phyloP scores from a whole-genome alignment of 2,797 vertebrate species.

The Catostomus latipinnis region DNA sequence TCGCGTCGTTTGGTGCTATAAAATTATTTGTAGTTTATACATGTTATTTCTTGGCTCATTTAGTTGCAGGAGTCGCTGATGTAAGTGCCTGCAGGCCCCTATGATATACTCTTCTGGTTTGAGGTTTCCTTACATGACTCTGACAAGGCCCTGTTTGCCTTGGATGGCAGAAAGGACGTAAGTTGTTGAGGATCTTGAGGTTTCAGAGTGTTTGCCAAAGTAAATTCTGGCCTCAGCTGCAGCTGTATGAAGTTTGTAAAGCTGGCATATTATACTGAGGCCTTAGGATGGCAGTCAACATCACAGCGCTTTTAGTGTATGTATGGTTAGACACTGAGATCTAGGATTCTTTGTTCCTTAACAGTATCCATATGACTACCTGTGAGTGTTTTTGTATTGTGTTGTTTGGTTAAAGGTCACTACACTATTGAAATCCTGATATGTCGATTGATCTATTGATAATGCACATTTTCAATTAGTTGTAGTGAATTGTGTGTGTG shows the following conservation, averaged over 20 bases:
- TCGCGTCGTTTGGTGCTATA: neutral
- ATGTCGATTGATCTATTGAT: too few species aligned
- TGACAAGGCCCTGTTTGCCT: conserved; percentile 50
- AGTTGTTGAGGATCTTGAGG: conserved; percentile 62
- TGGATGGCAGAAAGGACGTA: conserved; percentile 58
- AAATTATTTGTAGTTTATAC: conserved; percentile 4
- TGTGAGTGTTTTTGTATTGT: conserved; percentile 18
- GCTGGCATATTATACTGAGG: conserved; percentile 41
- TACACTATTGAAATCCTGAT: neutral
- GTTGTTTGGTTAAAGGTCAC: conserved; percentile 9
- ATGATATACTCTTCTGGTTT: conserved; percentile 42
- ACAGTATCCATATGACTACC: conserved; percentile 4
- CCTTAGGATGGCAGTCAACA: conserved; percentile 34
- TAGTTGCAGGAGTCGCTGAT: conserved; percentile 27
- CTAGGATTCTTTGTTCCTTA: neutral
- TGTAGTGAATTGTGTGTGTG: too few species aligned
- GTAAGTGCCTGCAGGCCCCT: conserved; percentile 28
- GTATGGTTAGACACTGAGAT: conserved; percentile 11
- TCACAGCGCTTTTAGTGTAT: conserved; percentile 20
- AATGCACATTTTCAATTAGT: too few species aligned
- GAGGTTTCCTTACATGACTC: conserved; percentile 49
- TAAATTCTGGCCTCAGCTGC: conserved; percentile 54
- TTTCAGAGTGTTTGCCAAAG: conserved; percentile 58
- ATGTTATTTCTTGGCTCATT: conserved; percentile 40
- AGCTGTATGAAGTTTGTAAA: conserved; percentile 53